Conservation (phyloP, 2,113 vertebrate genomes). For the Alectura lathami region DNA sequence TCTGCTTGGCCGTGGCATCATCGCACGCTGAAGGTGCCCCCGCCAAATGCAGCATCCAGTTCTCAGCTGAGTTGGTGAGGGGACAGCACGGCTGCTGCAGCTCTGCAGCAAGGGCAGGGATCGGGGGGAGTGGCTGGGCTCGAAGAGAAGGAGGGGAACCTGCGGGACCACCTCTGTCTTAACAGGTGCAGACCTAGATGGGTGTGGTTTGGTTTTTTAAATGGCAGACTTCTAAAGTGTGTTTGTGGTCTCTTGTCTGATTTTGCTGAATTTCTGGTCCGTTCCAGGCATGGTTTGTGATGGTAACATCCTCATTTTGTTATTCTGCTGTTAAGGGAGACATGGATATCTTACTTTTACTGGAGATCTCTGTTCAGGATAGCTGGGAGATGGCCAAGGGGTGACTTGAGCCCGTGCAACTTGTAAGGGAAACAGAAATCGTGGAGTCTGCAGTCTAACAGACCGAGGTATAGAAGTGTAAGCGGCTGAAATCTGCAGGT, state of each 20-base stretch:
- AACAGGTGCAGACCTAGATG: neutral
- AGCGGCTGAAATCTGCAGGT: neutral
- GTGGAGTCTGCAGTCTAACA: neutral
- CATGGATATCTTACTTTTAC: neutral
- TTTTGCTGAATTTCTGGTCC: neutral
- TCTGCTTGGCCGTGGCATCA: neutral
- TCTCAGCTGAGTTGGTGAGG: slow-evolving; percentile 9
- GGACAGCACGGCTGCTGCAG: neutral
- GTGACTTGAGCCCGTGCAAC: neutral
- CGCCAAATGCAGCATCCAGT: neutral
- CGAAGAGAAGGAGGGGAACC: neutral
- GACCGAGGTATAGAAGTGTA: neutral
- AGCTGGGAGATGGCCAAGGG: neutral
- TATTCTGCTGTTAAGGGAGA: neutral
- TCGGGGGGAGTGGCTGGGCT: neutral
- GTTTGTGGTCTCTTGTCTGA: neutral
- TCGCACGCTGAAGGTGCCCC: neutral
- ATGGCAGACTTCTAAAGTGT: neutral
- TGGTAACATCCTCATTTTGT: neutral
- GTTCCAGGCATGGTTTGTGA: neutral
- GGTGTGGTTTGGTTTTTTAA: neutral
- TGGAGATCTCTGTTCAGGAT: neutral
- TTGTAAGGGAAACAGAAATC: neutral
- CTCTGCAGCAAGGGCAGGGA: neutral
- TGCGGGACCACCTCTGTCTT: neutral